Base-by-base conservation (phyloP, 2,888 invertebrate species). In the Melanchra persicariae region DNA sequence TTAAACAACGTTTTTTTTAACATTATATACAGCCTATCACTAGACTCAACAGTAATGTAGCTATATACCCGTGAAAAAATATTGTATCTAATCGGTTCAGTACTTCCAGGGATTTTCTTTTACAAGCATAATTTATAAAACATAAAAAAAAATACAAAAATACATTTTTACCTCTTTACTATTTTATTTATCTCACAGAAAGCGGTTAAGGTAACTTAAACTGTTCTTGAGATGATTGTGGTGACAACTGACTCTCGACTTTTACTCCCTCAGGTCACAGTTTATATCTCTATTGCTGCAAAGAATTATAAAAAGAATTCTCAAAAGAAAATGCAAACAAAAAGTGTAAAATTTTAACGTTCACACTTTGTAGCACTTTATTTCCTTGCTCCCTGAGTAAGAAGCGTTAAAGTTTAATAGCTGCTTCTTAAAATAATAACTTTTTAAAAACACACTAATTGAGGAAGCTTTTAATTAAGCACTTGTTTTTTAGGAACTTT, bases 391-490 rank as follows among this genome's bases (percentile, higher is more conserved):
- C 17, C 12, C 57, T 40, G 37, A 51, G 49, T 30, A 40, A 47
- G 24, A 2, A 22, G 22, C 24, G 43, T 49, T 43, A 26, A 77
- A 71, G 19, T 63, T 77, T 51, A 8, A 58, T 37, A n/a, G 57
- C 45, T 57, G 49, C 57, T 51, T 47, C 62, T 62, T n/a, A n/a
- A 61, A 74, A 77, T 63, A 74, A 69, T 69, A 69, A 60, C 55
- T 61, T 24, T 30, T 30, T 58, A 47, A 12, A 69, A 75, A 22
- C 12, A 62, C 15, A 47, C 37, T 63, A 78, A 76, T 79, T 64
- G 70, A 61, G 76, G 63, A 78, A 80, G 80, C 60, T 61, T 60
- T 70, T 77, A 51, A 77, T 70, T 51, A 63, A 37, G 69, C 7
- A 22, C 26, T 79, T 61, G 34, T 43, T 66, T 63, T 65, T 68